phyloP scores from a whole-genome alignment of 2,113 vertebrate species.

The Chamaea fasciata region DNA sequence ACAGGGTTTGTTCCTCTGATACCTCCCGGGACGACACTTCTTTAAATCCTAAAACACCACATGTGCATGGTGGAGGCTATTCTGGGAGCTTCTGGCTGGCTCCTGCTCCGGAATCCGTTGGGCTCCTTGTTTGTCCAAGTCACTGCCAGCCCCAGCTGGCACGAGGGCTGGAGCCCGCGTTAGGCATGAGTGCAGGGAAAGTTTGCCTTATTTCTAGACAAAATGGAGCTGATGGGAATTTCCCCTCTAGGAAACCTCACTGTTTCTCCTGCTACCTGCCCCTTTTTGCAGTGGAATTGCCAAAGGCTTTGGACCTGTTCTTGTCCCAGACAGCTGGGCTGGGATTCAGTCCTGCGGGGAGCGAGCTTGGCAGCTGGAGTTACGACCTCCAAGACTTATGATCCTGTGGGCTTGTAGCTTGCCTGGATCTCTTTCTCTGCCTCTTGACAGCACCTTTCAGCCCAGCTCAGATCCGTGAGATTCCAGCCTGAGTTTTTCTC shows the following conservation, averaged over 20 bases:
- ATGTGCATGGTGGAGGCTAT: neutral
- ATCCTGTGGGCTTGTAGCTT: neutral
- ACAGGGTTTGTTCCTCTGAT: neutral
- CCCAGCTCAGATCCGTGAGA: neutral
- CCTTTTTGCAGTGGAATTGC: neutral
- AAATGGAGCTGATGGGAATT: neutral
- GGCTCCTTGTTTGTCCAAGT: neutral
- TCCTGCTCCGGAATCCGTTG: neutral
- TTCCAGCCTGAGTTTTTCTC: neutral
- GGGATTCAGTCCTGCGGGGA: neutral
- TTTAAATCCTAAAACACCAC: neutral
- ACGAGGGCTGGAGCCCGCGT: accelerated
- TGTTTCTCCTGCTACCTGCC: neutral
- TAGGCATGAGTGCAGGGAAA: neutral
- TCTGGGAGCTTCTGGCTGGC: neutral
- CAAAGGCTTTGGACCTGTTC: neutral
- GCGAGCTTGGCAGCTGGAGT: neutral
- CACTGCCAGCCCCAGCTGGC: neutral
- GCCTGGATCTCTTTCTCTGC: neutral
- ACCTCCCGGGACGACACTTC: neutral
- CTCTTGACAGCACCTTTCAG: neutral
- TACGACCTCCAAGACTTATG: neutral
- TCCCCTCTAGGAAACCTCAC: neutral
- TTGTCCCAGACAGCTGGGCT: neutral
- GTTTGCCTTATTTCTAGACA: neutral